These are phyloP conservation scores for Bubo scandiacus DNA, from an alignment of 2,113 vertebrate genomes.

Conservation along the genomic window DNA sequence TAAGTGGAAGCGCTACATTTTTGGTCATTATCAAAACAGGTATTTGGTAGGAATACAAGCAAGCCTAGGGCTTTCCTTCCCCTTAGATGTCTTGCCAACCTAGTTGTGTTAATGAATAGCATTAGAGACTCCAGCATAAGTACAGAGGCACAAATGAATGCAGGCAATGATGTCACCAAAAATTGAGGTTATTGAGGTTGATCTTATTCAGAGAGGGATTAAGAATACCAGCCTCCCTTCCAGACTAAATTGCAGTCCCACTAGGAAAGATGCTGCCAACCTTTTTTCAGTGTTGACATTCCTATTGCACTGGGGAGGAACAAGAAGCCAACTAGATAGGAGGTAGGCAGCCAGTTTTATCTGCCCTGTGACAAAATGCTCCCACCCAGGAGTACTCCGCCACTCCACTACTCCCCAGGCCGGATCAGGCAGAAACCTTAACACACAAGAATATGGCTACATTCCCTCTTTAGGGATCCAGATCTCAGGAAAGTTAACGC, in stretches of 20 bases:
- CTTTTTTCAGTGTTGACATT: not conserved
- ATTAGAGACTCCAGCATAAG: not conserved
- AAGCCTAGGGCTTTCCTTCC: not conserved
- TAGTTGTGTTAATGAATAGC: not conserved
- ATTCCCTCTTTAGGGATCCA: not conserved
- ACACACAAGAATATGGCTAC: not conserved
- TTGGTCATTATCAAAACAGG: not conserved
- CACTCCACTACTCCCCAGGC: not conserved
- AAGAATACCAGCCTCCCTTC: not conserved
- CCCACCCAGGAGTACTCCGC: not conserved
- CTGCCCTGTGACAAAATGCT: not conserved
- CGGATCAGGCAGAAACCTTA: not conserved
- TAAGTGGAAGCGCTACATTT: not conserved
- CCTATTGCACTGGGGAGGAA: not conserved
- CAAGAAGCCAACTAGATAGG: not conserved
- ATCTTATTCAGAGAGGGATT: not conserved
- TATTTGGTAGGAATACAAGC: not conserved
- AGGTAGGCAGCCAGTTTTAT: not conserved
- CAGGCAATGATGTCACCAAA: not conserved
- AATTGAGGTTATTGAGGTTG: not conserved
- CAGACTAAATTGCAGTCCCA: not conserved
- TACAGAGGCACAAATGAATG: not conserved
- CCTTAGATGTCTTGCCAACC: not conserved
- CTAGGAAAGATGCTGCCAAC: not conserved
- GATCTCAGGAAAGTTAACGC: not conserved